Evolutionary conservation across 2,888 invertebrate genomes (phyloP), one percentile per base, ranked within the genome.

Genomic region (Lordiphosa andalusiaca): DNA sequence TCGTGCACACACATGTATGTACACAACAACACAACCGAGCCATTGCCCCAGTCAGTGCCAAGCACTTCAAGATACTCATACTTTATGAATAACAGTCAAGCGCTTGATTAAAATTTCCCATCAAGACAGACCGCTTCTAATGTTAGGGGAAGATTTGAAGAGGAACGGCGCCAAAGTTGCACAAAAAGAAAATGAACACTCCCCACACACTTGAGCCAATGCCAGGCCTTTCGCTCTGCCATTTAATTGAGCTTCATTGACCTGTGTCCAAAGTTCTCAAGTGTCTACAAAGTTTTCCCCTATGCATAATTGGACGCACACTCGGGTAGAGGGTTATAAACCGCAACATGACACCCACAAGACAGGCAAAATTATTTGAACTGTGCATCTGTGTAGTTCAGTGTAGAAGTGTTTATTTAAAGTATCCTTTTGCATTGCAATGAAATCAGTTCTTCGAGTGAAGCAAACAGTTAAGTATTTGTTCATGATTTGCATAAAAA

Each of bases 81-180:
- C 10, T 30, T 10, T 25, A 41, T 37, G 13, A 35, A 30, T 30
- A 60, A 49, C 44, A 53, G 23, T 38, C 54, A 40, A 57, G 46
- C 37, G 53, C 46, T 58, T 69, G 72, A 74, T 59, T 71, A 50
- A 62, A 62, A 59, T 71, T 60, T 44, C 38, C 47, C 55, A 55
- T 75, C 52, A 63, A 49, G 37, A 30, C 48, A 49, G 44, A 47
- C 44, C 51, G 39, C 46, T 61, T 59, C 53, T 54, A 48, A 56
- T 52, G 38, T 37, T 23, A 21, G 44, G 48, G 41, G 36, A 6
- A 46, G 42, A 23, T 67, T 35, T 10, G 36, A 49, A 36, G 36
- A 53, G 66, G 51, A 57, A 50, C 73, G 82, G 82, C 84, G 84
- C 82, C 78, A 83, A 73, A 74, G 68, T 69, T 71, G 42, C 65